phyloP scores from a whole-genome alignment of 2,888 invertebrate species.

The Leuctra nigra region DNA sequence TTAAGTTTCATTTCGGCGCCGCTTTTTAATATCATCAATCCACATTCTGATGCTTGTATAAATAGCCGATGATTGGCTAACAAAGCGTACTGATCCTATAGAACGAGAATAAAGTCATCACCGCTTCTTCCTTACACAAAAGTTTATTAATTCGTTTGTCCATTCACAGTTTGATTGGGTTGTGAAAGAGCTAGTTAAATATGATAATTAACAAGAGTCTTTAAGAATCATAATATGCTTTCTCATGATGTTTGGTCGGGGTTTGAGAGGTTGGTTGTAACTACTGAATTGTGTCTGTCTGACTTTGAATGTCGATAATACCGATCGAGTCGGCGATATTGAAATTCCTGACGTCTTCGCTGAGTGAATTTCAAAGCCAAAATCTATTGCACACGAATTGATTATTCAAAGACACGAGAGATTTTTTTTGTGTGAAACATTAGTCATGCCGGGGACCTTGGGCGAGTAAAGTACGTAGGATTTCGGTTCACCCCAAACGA shows the following conservation, averaged over 20 bases:
- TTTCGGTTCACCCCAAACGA: too few relatives aligned
- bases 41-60: background rate
- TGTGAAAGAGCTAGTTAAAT: background rate
- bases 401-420: too few relatives aligned
- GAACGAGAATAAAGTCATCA: conserved; percentile 2
- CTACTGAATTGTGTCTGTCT: conserved; percentile 7
- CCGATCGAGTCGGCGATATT: too few relatives aligned
- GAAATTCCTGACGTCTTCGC: too few relatives aligned
- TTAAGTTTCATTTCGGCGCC: background rate
- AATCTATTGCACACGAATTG: too few relatives aligned
- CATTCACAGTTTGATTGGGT: background rate
- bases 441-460: too few relatives aligned
- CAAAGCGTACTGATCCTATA: background rate
- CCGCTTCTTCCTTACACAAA: background rate
- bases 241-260: background rate
- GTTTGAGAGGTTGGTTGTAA: background rate
- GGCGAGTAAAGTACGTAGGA: too few relatives aligned
- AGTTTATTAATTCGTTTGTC: conserved; percentile 18
- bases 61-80: conserved; percentile 8
- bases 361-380: background rate
- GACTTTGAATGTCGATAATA: background rate
- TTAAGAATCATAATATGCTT: background rate
- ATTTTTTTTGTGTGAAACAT: too few relatives aligned
- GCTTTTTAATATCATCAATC: background rate
- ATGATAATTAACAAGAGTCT: conserved; percentile 11